Evolutionary conservation across 2,113 vertebrate species (phyloP).

Genomic region (Riparia riparia): DNA sequence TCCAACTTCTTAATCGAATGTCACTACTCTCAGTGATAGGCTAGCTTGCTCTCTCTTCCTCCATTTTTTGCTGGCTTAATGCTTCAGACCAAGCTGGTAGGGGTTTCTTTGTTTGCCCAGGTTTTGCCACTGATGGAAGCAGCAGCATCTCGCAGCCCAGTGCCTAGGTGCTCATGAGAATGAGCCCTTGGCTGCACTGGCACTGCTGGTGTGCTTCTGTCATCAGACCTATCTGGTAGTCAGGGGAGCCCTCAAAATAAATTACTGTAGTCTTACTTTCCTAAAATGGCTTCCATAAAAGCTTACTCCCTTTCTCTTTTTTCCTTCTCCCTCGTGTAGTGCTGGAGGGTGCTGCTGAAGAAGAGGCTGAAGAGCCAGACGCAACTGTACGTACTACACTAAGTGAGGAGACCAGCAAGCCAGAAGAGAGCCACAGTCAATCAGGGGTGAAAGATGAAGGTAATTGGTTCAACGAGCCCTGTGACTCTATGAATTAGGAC

Average conservation of each 20-base stretch:
- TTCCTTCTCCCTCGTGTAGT: conserved; percentile 15
- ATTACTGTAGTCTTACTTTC: neutral
- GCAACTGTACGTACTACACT: conserved; percentile 3
- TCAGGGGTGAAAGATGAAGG: conserved; percentile 78
- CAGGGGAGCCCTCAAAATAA: neutral
- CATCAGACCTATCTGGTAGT: neutral
- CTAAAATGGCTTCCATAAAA: neutral
- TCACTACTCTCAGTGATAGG: neutral
- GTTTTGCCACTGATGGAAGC: neutral
- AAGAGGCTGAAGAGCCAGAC: conserved; percentile 46
- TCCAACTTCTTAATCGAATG: neutral
- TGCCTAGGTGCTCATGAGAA: neutral
- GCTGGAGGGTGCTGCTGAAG: conserved; percentile 65
- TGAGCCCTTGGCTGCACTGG: fast-evolving
- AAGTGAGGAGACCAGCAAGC: conserved; percentile 38
- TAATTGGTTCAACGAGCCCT: conserved; percentile 56
- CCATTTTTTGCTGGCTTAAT: neutral
- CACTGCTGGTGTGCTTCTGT: neutral
- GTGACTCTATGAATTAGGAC: neutral
- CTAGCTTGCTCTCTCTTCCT: neutral
- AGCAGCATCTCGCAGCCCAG: neutral
- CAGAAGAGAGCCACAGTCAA: conserved; percentile 18
- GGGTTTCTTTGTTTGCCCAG: neutral
- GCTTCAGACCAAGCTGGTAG: neutral
- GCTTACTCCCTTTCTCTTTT: neutral